phyloP scores from a whole-genome alignment of 2,888 invertebrate genomes.

The Sesia bembeciformis region DNA sequence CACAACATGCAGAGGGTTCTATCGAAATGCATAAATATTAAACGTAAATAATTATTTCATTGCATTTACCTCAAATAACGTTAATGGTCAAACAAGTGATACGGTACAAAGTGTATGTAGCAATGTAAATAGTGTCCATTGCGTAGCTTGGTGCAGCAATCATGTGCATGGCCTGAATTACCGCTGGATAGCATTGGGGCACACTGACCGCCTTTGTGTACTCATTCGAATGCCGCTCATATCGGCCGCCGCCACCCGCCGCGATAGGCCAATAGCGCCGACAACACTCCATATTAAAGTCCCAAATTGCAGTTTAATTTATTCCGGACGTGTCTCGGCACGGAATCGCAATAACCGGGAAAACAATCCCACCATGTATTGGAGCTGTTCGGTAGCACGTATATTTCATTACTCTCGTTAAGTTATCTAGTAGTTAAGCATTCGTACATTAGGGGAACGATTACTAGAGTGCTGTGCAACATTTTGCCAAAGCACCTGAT shows the following conservation, averaged over 20 bases:
- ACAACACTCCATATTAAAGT: slow-evolving; percentile 71
- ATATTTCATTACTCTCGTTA: not conserved
- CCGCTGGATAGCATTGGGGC: slow-evolving; percentile 27
- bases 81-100: not conserved
- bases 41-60: no score
- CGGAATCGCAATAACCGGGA: slow-evolving; percentile 67
- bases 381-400: slow-evolving; percentile 46
- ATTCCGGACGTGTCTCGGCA: slow-evolving; percentile 71
- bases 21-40: no score
- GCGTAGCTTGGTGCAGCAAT: slow-evolving; percentile 8
- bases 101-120: not conserved
- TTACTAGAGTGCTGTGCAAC: no score
- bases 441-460: no score
- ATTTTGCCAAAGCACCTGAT: no score
- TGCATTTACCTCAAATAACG: not conserved
- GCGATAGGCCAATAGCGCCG: slow-evolving; percentile 58
- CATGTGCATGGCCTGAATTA: slow-evolving; percentile 50
- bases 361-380: slow-evolving; percentile 63
- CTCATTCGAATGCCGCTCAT: slow-evolving; percentile 66
- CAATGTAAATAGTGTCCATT: not conserved
- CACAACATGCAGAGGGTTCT: no score
- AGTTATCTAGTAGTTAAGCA: not conserved
- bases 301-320: slow-evolving; percentile 72
- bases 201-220: slow-evolving; percentile 50
- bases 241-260: slow-evolving; percentile 46